phyloP scores from a whole-genome alignment of 2,888 invertebrate genomes.

The Trachelus troglodyta region DNA sequence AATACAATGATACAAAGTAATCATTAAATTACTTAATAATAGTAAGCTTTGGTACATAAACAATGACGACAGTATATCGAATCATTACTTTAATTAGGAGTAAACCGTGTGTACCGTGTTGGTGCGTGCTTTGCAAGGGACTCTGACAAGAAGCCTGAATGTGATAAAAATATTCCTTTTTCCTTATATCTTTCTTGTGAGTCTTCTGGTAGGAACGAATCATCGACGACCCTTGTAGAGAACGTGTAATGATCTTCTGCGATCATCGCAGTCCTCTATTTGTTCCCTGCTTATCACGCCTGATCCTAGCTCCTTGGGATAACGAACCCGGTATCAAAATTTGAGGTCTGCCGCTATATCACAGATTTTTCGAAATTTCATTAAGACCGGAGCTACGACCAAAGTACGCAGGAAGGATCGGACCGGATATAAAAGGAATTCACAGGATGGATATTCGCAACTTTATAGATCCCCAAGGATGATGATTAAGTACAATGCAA shows the following conservation, averaged over 20 bases:
- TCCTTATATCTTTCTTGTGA: not conserved
- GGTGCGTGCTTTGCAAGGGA: constrained; percentile 11
- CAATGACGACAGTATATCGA: constrained; percentile 55
- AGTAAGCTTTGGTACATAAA: constrained; percentile 66
- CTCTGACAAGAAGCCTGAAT: constrained; percentile 12
- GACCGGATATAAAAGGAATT: not conserved
- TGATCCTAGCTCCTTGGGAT: constrained; percentile 25
- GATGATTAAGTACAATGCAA: constrained; percentile 4
- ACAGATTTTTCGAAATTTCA: constrained; percentile 60
- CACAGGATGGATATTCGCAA: not conserved
- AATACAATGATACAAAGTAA: constrained; percentile 64
- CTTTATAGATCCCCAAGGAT: not conserved
- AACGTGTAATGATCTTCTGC: not conserved
- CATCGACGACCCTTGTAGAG: not conserved
- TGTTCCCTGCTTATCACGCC: not conserved
- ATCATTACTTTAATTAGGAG: constrained; percentile 10
- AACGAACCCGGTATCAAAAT: constrained; percentile 45
- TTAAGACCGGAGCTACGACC: constrained; percentile 41
- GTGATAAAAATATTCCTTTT: constrained; percentile 19
- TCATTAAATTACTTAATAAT: constrained; percentile 62
- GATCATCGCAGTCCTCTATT: not conserved
- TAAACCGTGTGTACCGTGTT: constrained; percentile 11
- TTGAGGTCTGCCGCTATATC: constrained; percentile 59
- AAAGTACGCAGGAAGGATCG: constrained; percentile 11
- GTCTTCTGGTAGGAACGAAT: not conserved